These are phyloP conservation scores for Oxyscelio sp. DNA, from an alignment of 2,888 invertebrate genomes.

Conservation along the genomic window DNA sequence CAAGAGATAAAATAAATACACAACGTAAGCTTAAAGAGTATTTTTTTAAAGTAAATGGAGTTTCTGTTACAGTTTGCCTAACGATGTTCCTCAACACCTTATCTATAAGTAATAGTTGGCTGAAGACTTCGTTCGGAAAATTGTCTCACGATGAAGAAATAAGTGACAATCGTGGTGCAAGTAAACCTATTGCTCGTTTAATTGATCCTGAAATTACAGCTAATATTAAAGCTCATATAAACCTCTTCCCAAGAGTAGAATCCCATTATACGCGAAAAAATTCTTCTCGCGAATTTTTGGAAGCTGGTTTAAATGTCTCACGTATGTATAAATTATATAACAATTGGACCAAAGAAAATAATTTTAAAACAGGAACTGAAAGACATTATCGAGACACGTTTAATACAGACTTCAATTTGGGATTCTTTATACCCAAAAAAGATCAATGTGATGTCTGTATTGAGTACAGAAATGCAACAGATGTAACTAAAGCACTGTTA, in stretches of 20 bases:
- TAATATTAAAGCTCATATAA: conserved; percentile 47
- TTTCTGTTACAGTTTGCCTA: conserved; percentile 25
- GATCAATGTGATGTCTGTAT: conserved; percentile 76
- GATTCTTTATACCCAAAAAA: conserved; percentile 73
- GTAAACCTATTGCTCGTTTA: background rate
- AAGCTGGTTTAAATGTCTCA: conserved; percentile 26
- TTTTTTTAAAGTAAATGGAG: background rate
- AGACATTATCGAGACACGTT: conserved; percentile 47
- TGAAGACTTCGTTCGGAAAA: conserved; percentile 30
- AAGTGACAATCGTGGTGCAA: conserved; percentile 64
- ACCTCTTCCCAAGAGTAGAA: conserved; percentile 44
- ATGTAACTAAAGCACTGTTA: background rate
- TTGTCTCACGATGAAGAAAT: background rate
- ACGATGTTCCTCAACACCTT: conserved; percentile 51
- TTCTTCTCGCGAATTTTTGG: conserved; percentile 36
- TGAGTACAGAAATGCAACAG: conserved; percentile 19
- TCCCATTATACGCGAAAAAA: conserved; percentile 48
- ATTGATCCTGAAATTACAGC: background rate
- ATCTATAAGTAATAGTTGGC: conserved; percentile 38
- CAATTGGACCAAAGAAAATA: conserved; percentile 9
- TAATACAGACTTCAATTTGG: conserved; percentile 39
- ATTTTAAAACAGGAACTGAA: conserved; percentile 10
- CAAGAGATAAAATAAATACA: background rate
- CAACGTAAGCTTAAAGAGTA: too few species aligned
- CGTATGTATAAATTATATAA: conserved; percentile 29